phyloP scores from a whole-genome alignment of 2,113 vertebrate genomes.

The Passer montanus region DNA sequence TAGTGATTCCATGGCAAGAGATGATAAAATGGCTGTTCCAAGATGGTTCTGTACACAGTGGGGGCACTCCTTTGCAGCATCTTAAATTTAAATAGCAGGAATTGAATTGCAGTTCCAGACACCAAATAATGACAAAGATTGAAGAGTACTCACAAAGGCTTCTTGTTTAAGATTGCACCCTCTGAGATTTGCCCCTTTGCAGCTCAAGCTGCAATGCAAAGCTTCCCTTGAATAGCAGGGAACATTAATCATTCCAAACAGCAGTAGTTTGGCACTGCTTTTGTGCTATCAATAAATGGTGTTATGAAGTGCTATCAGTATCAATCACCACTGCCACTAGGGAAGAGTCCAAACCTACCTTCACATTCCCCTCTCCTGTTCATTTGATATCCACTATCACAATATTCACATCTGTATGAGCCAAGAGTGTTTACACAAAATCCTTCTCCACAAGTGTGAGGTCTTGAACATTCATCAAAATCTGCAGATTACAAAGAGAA shows the following conservation, averaged over 20 bases:
- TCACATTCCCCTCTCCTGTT: conserved; percentile 76
- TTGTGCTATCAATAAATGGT: neutral
- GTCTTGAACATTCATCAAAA: conserved; percentile 81
- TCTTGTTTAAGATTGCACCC: neutral
- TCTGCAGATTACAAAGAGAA: conserved; percentile 64
- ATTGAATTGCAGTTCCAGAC: neutral
- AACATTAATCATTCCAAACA: neutral
- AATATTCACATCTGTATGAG: conserved; percentile 82
- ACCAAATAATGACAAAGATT: neutral
- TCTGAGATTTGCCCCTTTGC: neutral
- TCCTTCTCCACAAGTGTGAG: conserved; percentile 77
- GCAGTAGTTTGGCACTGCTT: neutral
- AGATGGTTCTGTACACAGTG: neutral
- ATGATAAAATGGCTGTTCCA: neutral
- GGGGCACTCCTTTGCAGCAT: neutral
- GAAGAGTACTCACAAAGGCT: neutral
- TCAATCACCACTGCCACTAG: neutral
- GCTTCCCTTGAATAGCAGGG: neutral
- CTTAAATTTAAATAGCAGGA: neutral
- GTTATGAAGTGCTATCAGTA: neutral
- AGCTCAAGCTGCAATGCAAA: neutral
- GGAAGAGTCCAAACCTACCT: conserved; percentile 66
- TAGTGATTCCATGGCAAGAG: neutral
- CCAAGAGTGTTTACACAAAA: conserved; percentile 81
- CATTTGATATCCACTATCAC: conserved; percentile 79